phyloP scores from a whole-genome alignment of 2,888 invertebrate genomes.

The Rutpela maculata region DNA sequence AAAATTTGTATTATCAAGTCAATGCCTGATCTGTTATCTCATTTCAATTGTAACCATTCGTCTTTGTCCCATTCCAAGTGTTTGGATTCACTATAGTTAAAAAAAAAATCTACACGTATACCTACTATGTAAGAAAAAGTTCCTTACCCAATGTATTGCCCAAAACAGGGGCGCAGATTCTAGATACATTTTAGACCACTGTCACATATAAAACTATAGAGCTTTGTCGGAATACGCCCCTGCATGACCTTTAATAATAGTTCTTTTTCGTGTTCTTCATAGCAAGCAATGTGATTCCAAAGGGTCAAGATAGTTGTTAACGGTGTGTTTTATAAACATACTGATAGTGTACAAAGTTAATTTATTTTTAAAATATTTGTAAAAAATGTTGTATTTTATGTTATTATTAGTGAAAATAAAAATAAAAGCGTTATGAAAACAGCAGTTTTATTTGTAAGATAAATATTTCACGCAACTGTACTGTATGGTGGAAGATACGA shows the following conservation, averaged over 20 bases:
- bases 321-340: conserved; percentile 32
- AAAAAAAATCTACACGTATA: background rate
- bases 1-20: too few relatives aligned
- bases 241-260: background rate
- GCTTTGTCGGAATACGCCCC: background rate
- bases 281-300: conserved; percentile 1
- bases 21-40: too few relatives aligned
- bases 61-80: too few relatives aligned
- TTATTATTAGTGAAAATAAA: conserved; percentile 9
- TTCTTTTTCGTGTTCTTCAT: background rate
- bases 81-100: background rate
- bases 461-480: too few relatives aligned
- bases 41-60: too few relatives aligned
- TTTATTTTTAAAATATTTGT: conserved; percentile 28
- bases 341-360: conserved; percentile 36
- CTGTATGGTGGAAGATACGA: too few relatives aligned
- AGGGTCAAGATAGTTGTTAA: conserved; percentile 5
- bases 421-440: background rate
- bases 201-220: too few relatives aligned
- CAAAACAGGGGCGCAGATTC: background rate
- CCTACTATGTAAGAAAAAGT: background rate
- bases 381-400: conserved; percentile 11
- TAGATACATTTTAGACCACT: too few relatives aligned
- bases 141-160: background rate
- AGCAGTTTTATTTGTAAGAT: conserved; percentile 6